Base-by-base conservation (phyloP, 2,113 vertebrate genomes). In the Hemibagrus wyckioides region DNA sequence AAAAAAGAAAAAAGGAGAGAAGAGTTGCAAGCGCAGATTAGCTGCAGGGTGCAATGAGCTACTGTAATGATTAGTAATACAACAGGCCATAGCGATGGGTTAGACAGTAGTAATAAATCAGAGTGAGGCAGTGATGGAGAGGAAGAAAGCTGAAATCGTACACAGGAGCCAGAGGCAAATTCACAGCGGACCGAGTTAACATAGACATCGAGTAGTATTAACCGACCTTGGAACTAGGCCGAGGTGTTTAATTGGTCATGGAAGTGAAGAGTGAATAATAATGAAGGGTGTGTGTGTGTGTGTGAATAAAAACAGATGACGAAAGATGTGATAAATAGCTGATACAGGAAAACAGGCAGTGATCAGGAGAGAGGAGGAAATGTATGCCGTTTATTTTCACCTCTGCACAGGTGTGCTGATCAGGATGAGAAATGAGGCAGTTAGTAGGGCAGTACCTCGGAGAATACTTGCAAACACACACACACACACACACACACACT, bases 381-480 rank as follows among this genome's bases (percentile, higher is more conserved):
- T 89, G 88, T 87, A 82, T 87, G 90, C 61, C 54, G 23, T 87
- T 89, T 89, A 88, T 91, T 91, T 91, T 88, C 77, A 33, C 88
- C 59, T 57, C 82, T 91, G 90, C 90, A 88, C 90, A 91, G 90
- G 88, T 91, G 90, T 89, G 87, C 71, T 83, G 88, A 87, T 89
- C 85, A 87, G 65, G 65, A 91, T 89, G 90, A 91, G 88, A 88
- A 89, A 91, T 89, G 90, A 86, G 59, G 80, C 81, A 71, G 88
- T 91, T 89, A 91, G 86, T 91, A 86, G 90, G 88, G 88, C 90
- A 91, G 87, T 81, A 85, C 90, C 90, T 85, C 14, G 48, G 90
- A 91, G 90, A 88, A 82, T 83, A 69, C 48, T 39, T 7, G 33
- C 76, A 67, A 0, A 30, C 52, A 33, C 81, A 57, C 82, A 75